These are phyloP conservation scores for Agrenia bidenticulata DNA, from an alignment of 2,888 invertebrate genomes.

Conservation along the genomic window DNA sequence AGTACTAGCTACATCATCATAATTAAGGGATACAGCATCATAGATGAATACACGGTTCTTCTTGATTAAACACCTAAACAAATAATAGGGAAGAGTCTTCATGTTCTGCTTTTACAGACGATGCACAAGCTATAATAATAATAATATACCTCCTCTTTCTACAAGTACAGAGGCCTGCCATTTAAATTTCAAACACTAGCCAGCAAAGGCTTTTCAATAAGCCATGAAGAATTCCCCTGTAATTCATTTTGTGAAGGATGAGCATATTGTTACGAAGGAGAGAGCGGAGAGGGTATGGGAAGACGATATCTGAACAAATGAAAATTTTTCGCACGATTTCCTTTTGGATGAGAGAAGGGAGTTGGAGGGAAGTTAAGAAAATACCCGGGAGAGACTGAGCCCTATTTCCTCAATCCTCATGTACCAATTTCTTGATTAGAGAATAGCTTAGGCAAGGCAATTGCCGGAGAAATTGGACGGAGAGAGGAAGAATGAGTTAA, in stretches of 20 bases:
- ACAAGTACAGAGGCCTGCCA: too few relatives aligned
- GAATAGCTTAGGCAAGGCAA: conserved; percentile 23
- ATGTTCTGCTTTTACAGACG: not conserved
- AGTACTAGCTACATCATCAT: too few relatives aligned
- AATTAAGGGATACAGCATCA: too few relatives aligned
- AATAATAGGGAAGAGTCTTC: not conserved
- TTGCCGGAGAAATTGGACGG: conserved; percentile 26
- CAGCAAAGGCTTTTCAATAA: not conserved
- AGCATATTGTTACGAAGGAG: not conserved
- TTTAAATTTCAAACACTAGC: not conserved
- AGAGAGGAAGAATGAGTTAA: conserved; percentile 6
- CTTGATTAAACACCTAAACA: conserved; percentile 1
- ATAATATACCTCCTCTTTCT: too few relatives aligned
- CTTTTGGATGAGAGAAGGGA: conserved; percentile 41
- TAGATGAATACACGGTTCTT: too few relatives aligned
- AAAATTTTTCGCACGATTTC: conserved; percentile 50
- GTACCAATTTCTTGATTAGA: conserved; percentile 3
- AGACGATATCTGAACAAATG: conserved; percentile 37
- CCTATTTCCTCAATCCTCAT: conserved; percentile 15
- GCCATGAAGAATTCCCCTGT: not conserved
- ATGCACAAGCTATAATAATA: not conserved
- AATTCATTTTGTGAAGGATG: conserved; percentile 19
- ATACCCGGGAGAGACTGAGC: conserved; percentile 35
- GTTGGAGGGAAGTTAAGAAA: conserved; percentile 38
- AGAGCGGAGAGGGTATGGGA: conserved; percentile 7